A percentile compares a stretch with the other conserved stretches of the same genome.
phyloP scores from a whole-genome alignment of 2,888 invertebrate genomes.

The Phytoseiulus persimilis region DNA sequence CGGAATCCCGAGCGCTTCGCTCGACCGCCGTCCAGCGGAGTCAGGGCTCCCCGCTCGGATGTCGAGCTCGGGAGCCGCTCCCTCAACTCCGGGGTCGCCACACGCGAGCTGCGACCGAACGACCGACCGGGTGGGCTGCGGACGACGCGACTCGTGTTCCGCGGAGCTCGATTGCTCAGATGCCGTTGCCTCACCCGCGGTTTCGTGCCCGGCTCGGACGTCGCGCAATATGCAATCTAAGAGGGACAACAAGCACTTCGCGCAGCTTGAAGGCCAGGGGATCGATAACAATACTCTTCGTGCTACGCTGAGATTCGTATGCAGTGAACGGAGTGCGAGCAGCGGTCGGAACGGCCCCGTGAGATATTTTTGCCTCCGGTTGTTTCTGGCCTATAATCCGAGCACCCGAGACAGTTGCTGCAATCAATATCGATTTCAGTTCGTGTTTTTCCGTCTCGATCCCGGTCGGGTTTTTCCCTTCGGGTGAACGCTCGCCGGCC shows the following conservation, averaged over 20 bases:
- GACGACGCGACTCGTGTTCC: too few relatives aligned
- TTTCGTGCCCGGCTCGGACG: neutral
- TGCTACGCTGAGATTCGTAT: neutral
- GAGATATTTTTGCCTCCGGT: neutral
- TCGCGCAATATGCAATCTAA: neutral
- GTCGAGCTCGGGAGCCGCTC: too few relatives aligned
- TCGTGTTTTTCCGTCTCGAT: neutral
- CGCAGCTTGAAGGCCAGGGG: neutral
- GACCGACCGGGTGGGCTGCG: too few relatives aligned
- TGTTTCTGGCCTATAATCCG: neutral
- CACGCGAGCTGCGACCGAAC: too few relatives aligned
- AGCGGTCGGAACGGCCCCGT: neutral
- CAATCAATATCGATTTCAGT: neutral
- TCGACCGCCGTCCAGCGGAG: too few relatives aligned
- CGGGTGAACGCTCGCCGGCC: neutral
- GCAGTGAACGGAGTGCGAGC: neutral
- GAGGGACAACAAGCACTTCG: neutral
- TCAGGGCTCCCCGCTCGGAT: too few relatives aligned
- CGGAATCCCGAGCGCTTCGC: neutral
- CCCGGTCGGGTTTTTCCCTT: neutral
- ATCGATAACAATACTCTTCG: neutral
- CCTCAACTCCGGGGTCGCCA: too few relatives aligned
- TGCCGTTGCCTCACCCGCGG: too few relatives aligned
- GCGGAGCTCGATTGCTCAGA: too few relatives aligned
- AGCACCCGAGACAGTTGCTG: neutral